Base-by-base conservation (phyloP, 2,888 invertebrate species). In the Idaea dimidiata region DNA sequence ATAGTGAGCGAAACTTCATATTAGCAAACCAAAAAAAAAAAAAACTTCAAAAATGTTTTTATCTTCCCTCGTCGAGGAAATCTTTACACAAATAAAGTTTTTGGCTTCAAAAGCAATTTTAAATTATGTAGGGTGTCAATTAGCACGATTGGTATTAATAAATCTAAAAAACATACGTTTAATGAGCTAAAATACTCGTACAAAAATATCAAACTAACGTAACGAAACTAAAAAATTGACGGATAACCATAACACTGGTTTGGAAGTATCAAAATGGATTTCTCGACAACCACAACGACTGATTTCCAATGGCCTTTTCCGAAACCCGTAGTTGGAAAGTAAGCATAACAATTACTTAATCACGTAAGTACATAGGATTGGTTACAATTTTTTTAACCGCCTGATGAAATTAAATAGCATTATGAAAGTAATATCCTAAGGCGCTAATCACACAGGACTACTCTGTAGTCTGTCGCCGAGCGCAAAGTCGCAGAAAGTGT, bases 251-350 rank as follows among this genome's bases (percentile, higher is more conserved):
- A 43, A 8, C 5, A 8, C 4, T 32, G 32, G 14, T 43, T 43
- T 14, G 53, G 59, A 63, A 17, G 53, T 57, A 55, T 7, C 58
- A 62, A 66, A 66, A 92, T 92, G 85, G 87, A 93, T 77, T 94
- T 94, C 71, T 79, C 81, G 65, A 92, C 93, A 6, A 87, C 86
- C 33, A 86, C 83, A 60, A 89, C 88, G 66, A 87, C 81, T 64
- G 94, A 94, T 68, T 95, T 86, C 73, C 89, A 87, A 74, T 95
- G 95, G 94, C 95, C 95, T 0, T 93, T 93, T 78, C 86, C 93
- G 33, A 93, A 94, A 70, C 94, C 94, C 0, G 73, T 94, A 5
- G 80, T 93, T 57, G 89, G 93, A 65, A 94, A 89, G 94, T 94
- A 88, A 65, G 84, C 77, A 61, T n/a, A n/a, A n/a, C n/a, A n/a